Conservation (phyloP, 2,797 vertebrate species). For the Moxostoma hubbsi region DNA sequence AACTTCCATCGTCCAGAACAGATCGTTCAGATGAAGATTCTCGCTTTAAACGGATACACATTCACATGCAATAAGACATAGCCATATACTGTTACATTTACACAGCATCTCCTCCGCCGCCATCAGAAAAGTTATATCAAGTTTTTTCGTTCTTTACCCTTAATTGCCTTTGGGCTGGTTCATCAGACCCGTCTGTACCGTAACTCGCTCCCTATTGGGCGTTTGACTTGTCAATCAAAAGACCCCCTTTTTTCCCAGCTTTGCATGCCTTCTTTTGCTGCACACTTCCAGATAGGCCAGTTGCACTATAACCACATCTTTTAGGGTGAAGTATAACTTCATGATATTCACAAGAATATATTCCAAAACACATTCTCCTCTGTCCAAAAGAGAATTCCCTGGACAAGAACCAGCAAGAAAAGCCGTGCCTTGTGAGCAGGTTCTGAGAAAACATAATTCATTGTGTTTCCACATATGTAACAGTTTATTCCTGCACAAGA, state of each 20-base stretch:
- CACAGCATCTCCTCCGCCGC: neutral
- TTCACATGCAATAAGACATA: neutral
- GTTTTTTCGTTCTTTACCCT: slow-evolving; percentile 85
- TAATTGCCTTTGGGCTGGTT: slow-evolving; percentile 85
- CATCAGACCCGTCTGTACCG: slow-evolving; percentile 68
- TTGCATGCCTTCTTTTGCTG: slow-evolving; percentile 44
- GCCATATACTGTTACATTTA: neutral
- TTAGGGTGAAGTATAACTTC: slow-evolving; percentile 30
- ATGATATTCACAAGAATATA: slow-evolving; percentile 28
- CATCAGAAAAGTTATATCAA: slow-evolving; percentile 79
- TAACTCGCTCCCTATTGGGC: slow-evolving; percentile 72
- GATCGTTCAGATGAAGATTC: neutral
- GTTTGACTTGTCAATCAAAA: slow-evolving; percentile 70
- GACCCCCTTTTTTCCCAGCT: slow-evolving; percentile 56
- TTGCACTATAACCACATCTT: slow-evolving; percentile 39
- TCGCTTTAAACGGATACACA: neutral
- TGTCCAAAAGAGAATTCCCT: slow-evolving; percentile 39
- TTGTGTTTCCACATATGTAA: slow-evolving; percentile 16
- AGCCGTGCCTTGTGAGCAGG: slow-evolving; percentile 24
- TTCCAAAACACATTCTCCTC: slow-evolving; percentile 32
- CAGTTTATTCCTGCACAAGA: neutral
- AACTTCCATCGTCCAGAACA: slow-evolving; percentile 31
- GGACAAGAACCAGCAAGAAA: slow-evolving; percentile 18
- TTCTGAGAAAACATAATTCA: slow-evolving; percentile 21
- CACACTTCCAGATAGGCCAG: slow-evolving; percentile 45